phyloP scores from a whole-genome alignment of 2,888 invertebrate species.

The Drosophila nigricruria region DNA sequence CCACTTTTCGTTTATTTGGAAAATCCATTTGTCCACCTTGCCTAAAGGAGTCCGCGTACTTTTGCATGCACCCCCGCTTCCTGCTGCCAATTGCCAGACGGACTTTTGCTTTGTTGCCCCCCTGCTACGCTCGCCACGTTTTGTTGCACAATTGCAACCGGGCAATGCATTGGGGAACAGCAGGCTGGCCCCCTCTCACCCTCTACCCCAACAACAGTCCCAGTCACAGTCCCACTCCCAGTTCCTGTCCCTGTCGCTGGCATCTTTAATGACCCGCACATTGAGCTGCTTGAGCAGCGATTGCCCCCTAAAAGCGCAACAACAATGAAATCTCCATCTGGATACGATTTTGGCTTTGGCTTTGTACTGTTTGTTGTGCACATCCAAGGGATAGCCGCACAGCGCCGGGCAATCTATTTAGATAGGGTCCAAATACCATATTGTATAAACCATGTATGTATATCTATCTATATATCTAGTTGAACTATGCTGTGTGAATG shows the following conservation, averaged over 20 bases:
- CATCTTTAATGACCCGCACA: constrained; percentile 51
- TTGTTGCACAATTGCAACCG: constrained; percentile 68
- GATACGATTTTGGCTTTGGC: constrained; percentile 7
- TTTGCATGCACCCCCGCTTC: constrained; percentile 12
- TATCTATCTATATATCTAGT: neutral
- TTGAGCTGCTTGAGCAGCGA: constrained; percentile 37
- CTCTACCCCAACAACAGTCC: neutral
- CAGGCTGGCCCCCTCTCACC: neutral
- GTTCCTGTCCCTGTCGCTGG: constrained; percentile 14
- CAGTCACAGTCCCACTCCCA: neutral
- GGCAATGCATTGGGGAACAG: constrained; percentile 29
- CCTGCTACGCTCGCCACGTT: constrained; percentile 49
- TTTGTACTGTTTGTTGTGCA: neutral
- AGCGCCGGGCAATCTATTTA: neutral
- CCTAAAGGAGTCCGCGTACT: constrained; percentile 38
- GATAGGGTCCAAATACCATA: neutral
- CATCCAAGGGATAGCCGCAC: neutral
- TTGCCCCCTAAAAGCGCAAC: constrained; percentile 36
- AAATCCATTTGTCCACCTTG: constrained; percentile 78
- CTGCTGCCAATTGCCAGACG: constrained; percentile 46
- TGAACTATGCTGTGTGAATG: too few relatives aligned
- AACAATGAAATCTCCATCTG: constrained; percentile 45
- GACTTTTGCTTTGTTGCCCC: constrained; percentile 65
- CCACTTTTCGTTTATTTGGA: constrained; percentile 63
- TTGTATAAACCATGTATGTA: neutral